Conservation (phyloP, 64 coral and sea anemone species). For the Porites australiensis region DNA sequence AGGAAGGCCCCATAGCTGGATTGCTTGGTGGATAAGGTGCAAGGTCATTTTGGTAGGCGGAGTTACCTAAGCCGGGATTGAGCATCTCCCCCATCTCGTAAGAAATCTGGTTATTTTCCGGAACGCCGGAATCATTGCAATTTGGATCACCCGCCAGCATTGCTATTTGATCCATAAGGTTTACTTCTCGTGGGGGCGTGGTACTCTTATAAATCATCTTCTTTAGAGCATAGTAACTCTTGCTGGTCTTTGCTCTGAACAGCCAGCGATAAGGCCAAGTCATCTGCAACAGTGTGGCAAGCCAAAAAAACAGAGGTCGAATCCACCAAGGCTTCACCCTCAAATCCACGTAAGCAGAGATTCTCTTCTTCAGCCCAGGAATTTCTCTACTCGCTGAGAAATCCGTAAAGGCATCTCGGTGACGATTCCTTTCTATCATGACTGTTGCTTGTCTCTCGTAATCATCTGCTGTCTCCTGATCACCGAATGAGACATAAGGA, state of each 20-base stretch:
- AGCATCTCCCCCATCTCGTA: background rate
- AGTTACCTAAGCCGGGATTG: background rate
- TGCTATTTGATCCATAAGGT: constrained; percentile 76
- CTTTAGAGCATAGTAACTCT: constrained; percentile 68
- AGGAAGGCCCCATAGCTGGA: background rate
- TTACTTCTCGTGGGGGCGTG: constrained; percentile 65
- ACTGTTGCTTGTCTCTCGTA: constrained; percentile 54
- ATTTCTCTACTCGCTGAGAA: constrained; percentile 56
- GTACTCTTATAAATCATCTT: constrained; percentile 84
- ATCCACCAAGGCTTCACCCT: constrained; percentile 75
- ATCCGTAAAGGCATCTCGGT: constrained; percentile 63
- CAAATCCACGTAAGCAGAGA: constrained; percentile 79
- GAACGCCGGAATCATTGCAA: background rate
- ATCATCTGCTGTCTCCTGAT: constrained; percentile 72
- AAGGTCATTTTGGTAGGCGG: background rate
- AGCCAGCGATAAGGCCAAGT: constrained; percentile 93
- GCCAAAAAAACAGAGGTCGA: constrained; percentile 67
- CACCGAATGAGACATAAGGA: constrained; percentile 64
- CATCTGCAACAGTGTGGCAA: constrained; percentile 74
- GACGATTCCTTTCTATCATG: constrained; percentile 76
- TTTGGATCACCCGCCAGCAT: background rate
- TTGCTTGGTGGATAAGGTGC: background rate
- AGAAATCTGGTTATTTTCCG: background rate
- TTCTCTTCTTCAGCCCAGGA: constrained; percentile 72
- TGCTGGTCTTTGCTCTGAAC: constrained; percentile 82